These are phyloP conservation scores for Branchipolynoe longqiensis DNA, from an alignment of 2,888 invertebrate genomes.

Conservation along the genomic window DNA sequence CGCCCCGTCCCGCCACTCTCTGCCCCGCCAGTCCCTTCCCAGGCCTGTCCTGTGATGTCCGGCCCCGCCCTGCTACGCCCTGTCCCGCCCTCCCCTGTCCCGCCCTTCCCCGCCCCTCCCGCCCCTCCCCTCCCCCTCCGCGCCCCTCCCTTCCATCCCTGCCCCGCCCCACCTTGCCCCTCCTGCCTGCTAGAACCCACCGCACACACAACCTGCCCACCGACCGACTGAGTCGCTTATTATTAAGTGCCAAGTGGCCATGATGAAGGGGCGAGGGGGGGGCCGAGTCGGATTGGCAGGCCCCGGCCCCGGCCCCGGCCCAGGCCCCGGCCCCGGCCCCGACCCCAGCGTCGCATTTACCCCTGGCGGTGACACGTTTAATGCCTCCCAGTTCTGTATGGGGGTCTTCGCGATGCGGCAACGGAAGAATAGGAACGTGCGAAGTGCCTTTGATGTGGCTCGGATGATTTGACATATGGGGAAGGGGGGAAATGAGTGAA, in stretches of 20 bases:
- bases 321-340: not conserved
- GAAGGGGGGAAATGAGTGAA: not conserved
- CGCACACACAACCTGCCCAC: too few relatives aligned
- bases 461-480: not conserved
- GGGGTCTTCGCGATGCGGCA: not conserved
- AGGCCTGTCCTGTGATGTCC: too few relatives aligned
- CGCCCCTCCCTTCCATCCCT: not conserved
- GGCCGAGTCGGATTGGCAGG: too few relatives aligned
- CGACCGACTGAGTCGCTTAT: not conserved
- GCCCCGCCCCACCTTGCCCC: too few relatives aligned
- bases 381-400: slow-evolving; percentile 17
- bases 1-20: too few relatives aligned
- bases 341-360: slow-evolving; percentile 17
- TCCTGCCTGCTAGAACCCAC: too few relatives aligned
- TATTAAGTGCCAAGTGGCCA: slow-evolving; percentile 11
- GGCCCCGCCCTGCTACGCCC: too few relatives aligned
- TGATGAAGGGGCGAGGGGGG: slow-evolving; percentile 11
- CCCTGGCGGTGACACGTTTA: slow-evolving; percentile 16
- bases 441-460: not conserved
- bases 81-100: not conserved
- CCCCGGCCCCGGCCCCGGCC: not conserved
- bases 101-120: not conserved
- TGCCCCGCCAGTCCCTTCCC: too few relatives aligned
- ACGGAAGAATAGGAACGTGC: not conserved
- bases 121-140: not conserved